Evolutionary conservation across 2,797 vertebrate genomes (phyloP), one percentile per base, ranked within the genome.

Genomic region (Phrynocephalus guinanensis): DNA sequence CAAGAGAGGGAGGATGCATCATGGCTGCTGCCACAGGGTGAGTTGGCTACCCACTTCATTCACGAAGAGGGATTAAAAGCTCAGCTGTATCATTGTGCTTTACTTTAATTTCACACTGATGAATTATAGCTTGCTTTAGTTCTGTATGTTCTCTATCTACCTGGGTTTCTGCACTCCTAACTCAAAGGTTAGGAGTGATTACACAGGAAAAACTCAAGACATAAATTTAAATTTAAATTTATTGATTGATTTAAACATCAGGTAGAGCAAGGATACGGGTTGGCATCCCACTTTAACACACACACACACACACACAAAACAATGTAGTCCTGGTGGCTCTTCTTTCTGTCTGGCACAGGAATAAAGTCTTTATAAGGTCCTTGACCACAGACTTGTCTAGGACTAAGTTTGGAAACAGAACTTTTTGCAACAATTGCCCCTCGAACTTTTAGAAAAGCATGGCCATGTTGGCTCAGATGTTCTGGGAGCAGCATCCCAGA

Each of bases 11-110:
- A 18, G 99, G 99, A 30, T 99, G 99, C 92, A 99, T 99, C 96
- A 99, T 99, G 99, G 99, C 99, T 0, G 97, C 99, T 60, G 98
- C 99, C 67, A 99, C 98, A 0, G 99, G 99, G 99, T 99, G 95
- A 95, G 96, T 91, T 6, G 1, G 0, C 28, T 83, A 16, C 18
- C 2, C 3, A 1, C 0, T 1, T 6, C 33, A 11, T 72, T 84
- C 28, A 16, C 38, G 71, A 13, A 9, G 15, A 4, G 33, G 7
- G 52, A 6, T 16, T 67, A 66, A 48, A 82, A 48, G 44, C 44
- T 20, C 16, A 4, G 18, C 8, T 71, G 24, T 28, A 5, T 9
- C 6, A 3, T 60, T 30, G 5, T 30, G 1, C 56, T 80, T 66
- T 30, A 13, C 52, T 10, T 56, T 56, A 56, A 56, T 56, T 56